Percentiles rank a stretch among this genome's conserved stretches.
These are phyloP conservation scores for Sweltsa coloradensis DNA, from an alignment of 1,140 invertebrate species.

Conservation along the genomic window DNA sequence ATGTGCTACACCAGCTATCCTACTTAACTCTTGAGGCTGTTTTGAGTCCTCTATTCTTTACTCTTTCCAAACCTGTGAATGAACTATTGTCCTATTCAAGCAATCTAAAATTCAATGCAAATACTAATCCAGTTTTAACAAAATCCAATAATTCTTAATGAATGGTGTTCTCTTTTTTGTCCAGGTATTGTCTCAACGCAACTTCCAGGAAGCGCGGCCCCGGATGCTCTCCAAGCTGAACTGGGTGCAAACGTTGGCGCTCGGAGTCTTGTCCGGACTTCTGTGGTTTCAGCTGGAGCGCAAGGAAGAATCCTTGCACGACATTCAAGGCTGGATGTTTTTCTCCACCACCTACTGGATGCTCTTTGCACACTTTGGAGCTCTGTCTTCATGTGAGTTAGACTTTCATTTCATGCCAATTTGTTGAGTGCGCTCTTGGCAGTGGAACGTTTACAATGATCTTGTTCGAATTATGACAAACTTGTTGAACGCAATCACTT, in stretches of 20 bases:
- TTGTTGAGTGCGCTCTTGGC: too few relatives aligned
- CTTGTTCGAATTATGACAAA: too few relatives aligned
- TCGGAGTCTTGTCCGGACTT: slow-evolving; percentile 61
- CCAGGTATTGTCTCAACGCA: slow-evolving; percentile 56
- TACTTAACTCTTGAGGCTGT: too few relatives aligned
- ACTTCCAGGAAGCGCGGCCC: slow-evolving; percentile 65
- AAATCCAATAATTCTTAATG: slow-evolving; percentile 1
- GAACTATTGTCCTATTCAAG: too few relatives aligned
- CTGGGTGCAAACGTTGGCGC: slow-evolving; percentile 64
- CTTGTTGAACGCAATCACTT: too few relatives aligned
- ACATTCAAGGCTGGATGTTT: slow-evolving; percentile 80
- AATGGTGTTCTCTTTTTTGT: slow-evolving; percentile 7
- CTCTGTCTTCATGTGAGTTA: slow-evolving; percentile 58
- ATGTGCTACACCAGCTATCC: too few relatives aligned
- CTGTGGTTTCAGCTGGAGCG: slow-evolving; percentile 69
- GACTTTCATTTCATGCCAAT: slow-evolving; percentile 1
- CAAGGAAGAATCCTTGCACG: slow-evolving; percentile 59
- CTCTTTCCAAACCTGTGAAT: background rate
- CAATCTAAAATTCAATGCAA: too few relatives aligned
- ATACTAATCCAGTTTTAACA: too few relatives aligned
- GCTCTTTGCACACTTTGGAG: slow-evolving; percentile 71
- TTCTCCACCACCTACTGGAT: slow-evolving; percentile 81
- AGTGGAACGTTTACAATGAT: too few relatives aligned
- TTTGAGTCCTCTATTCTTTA: too few relatives aligned
- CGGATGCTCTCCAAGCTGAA: slow-evolving; percentile 70